A percentile compares a stretch with the other conserved stretches of the same genome.
Conservation (phyloP, 92 coral and sea anemone genomes). For the Paramuricea clavata region DNA sequence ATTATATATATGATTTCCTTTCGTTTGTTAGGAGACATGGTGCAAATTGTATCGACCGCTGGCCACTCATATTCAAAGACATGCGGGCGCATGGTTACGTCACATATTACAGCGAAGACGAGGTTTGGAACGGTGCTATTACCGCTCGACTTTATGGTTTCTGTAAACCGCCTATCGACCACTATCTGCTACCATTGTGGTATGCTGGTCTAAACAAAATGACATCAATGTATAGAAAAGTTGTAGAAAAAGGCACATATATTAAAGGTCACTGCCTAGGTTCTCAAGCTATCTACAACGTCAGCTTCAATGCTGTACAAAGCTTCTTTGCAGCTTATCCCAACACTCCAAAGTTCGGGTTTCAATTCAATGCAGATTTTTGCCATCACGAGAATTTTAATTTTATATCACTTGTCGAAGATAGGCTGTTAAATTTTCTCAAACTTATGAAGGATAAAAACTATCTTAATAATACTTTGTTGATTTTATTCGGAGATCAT, state of each 20-base stretch:
- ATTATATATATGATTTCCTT: too few species aligned
- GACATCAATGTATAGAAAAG: constrained; percentile 60
- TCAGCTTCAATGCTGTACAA: too few species aligned
- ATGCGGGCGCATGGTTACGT: constrained; percentile 76
- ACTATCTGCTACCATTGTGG: constrained; percentile 86
- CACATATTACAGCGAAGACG: constrained; percentile 81
- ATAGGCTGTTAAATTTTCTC: constrained; percentile 71
- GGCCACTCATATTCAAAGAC: constrained; percentile 86
- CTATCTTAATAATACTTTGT: constrained; percentile 76
- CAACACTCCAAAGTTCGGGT: constrained; percentile 78
- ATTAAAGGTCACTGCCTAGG: constrained; percentile 81
- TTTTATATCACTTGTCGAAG: constrained; percentile 73
- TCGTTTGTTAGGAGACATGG: background rate
- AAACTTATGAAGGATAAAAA: constrained; percentile 60
- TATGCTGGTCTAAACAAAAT: constrained; percentile 63
- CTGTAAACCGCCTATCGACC: constrained; percentile 73
- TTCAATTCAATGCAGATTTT: constrained; percentile 77
- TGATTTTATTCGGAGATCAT: constrained; percentile 84
- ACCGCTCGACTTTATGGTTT: constrained; percentile 80
- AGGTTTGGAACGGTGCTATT: constrained; percentile 74
- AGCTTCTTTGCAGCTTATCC: constrained; percentile 82
- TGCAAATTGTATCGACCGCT: constrained; percentile 58
- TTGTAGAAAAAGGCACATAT: constrained; percentile 58
- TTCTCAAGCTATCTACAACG: constrained; percentile 78
- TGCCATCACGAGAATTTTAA: constrained; percentile 80